A percentile compares a stretch with the other conserved stretches of the same genome.
Conservation (phyloP, 2,797 vertebrate genomes). For the Vireo griseus region DNA sequence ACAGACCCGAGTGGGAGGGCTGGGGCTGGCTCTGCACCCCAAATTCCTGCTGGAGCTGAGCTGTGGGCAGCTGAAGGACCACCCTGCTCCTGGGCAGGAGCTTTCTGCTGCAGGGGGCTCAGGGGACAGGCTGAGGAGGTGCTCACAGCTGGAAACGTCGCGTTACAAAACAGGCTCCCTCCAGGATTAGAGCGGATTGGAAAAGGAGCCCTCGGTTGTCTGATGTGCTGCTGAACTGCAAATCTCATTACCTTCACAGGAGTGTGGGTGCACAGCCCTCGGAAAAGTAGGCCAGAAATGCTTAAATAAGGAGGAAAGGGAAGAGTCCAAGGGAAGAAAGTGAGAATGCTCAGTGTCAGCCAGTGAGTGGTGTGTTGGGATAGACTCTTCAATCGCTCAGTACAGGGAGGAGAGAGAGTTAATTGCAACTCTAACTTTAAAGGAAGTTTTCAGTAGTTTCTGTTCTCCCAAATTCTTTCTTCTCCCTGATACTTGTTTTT, state of each 20-base stretch:
- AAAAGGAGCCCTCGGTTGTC: not conserved
- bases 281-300: constrained; percentile 18
- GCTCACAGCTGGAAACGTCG: not conserved
- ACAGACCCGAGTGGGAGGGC: not conserved
- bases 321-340: not conserved
- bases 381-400: not conserved
- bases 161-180: not conserved
- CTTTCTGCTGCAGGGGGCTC: not conserved
- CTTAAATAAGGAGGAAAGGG: not conserved
- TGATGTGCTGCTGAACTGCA: constrained; percentile 19
- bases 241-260: constrained; percentile 14
- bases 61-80: not conserved
- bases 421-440: not conserved
- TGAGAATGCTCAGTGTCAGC: not conserved
- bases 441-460: not conserved
- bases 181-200: not conserved
- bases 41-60: not conserved
- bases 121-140: not conserved
- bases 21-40: not conserved
- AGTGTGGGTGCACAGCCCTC: not conserved
- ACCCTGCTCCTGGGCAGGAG: not conserved
- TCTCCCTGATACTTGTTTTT: not conserved
- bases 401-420: not conserved
- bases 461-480: not conserved
- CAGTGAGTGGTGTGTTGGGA: not conserved